Percentiles rank a stretch among this genome's conserved stretches.
Evolutionary conservation across 2,888 invertebrate genomes (phyloP).

Genomic region (Lasioglossum calceatum): DNA sequence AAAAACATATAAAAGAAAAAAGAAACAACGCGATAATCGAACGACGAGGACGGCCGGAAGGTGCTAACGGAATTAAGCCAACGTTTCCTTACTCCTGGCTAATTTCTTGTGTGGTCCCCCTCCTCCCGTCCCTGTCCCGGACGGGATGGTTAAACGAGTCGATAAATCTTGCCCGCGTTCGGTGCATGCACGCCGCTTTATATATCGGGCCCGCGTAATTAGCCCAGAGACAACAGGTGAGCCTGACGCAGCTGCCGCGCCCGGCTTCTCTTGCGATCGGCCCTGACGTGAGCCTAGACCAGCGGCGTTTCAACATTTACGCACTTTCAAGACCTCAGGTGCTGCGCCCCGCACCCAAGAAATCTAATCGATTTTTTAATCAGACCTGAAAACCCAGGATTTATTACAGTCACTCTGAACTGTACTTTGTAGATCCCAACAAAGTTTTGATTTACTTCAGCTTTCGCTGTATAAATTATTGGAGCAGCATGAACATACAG

Average conservation of each 20-base stretch:
- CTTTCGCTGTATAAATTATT: too few relatives aligned
- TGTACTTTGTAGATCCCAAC: background rate
- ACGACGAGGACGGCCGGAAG: constrained; percentile 54
- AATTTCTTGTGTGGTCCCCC: constrained; percentile 77
- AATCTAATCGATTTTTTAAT: background rate
- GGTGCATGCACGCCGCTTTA: constrained; percentile 48
- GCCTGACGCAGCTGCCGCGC: constrained; percentile 75
- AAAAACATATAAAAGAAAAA: background rate
- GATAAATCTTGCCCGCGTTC: constrained; percentile 75
- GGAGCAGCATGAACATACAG: too few relatives aligned
- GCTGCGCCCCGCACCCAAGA: background rate
- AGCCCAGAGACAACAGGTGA: constrained; percentile 81
- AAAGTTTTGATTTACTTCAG: background rate
- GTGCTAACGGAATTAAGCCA: constrained; percentile 67
- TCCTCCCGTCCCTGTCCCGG: background rate
- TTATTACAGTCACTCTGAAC: background rate
- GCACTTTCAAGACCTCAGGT: background rate
- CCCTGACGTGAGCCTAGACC: constrained; percentile 27
- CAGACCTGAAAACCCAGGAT: background rate
- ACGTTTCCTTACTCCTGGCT: constrained; percentile 63
- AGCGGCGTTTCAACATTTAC: background rate
- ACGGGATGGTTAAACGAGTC: constrained; percentile 70
- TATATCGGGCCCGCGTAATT: constrained; percentile 77
- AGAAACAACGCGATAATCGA: constrained; percentile 39
- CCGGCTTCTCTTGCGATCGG: constrained; percentile 31